Conservation (phyloP, 2,113 vertebrate species). For the Rhea americana region DNA sequence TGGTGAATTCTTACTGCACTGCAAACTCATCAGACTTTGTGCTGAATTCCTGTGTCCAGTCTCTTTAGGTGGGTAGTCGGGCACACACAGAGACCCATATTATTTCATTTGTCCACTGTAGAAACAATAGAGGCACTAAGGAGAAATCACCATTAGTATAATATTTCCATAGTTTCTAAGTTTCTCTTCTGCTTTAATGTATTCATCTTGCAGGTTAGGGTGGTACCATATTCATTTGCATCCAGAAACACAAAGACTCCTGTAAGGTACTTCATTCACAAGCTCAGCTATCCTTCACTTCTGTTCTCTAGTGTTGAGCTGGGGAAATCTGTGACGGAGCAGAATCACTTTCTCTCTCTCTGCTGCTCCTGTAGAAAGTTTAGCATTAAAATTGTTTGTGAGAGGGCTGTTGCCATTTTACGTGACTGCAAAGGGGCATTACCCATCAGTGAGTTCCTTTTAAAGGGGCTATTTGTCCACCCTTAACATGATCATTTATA, state of each 20-base stretch:
- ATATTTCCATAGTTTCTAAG: neutral
- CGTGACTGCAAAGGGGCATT: neutral
- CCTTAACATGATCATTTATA: neutral
- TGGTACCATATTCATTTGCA: neutral
- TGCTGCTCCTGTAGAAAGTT: neutral
- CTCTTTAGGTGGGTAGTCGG: neutral
- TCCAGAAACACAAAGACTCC: neutral
- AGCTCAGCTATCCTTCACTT: neutral
- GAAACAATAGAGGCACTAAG: neutral
- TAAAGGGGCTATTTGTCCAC: neutral
- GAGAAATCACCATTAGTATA: neutral
- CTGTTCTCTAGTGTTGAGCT: neutral
- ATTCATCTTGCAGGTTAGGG: neutral
- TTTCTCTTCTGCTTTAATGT: neutral
- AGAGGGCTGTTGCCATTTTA: neutral
- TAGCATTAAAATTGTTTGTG: neutral
- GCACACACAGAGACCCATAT: neutral
- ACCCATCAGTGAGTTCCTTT: neutral
- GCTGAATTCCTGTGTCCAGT: neutral
- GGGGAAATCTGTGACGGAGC: rapidly evolving
- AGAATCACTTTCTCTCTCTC: neutral
- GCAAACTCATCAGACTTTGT: slow-evolving; percentile 24
- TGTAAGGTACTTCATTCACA: neutral
- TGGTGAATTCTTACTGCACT: slow-evolving; percentile 57
- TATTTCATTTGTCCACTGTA: neutral